Conservation (phyloP, 2,113 vertebrate species). For the Sylvilagus bachmani region DNA sequence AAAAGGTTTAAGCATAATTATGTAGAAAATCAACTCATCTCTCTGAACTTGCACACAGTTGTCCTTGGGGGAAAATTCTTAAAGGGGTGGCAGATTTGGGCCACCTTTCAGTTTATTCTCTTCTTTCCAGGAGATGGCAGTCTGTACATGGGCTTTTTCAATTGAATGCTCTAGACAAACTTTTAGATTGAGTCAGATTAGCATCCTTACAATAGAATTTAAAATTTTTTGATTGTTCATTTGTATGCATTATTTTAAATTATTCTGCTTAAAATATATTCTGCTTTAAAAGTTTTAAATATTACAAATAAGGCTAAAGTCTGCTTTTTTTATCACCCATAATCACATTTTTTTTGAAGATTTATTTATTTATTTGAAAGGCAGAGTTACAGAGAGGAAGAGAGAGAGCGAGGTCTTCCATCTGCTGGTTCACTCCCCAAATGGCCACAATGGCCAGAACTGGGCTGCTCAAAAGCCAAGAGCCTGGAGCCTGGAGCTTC, state of each 20-base stretch:
- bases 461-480: no score
- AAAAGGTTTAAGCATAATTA: conserved; percentile 38
- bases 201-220: conserved; percentile 26
- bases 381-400: no score
- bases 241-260: neutral
- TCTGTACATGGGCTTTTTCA: conserved; percentile 68
- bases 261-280: conserved; percentile 42
- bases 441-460: no score
- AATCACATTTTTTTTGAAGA: no score
- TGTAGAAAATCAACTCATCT: conserved; percentile 45
- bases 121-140: conserved; percentile 86
- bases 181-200: conserved; percentile 48
- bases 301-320: conserved; percentile 31
- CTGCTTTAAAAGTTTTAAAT: conserved; percentile 13
- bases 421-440: no score
- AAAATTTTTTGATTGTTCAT: neutral
- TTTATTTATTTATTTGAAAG: no score
- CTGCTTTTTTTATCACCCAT: neutral
- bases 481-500: no score
- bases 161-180: conserved; percentile 35
- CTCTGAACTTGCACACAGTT: conserved; percentile 13
- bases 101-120: neutral
- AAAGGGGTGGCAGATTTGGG: neutral
- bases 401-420: no score
- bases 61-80: neutral